Evolutionary conservation across 2,797 vertebrate species (phyloP), one percentile per base, ranked within the genome.

Genomic region (Halcyon chelicuti): DNA sequence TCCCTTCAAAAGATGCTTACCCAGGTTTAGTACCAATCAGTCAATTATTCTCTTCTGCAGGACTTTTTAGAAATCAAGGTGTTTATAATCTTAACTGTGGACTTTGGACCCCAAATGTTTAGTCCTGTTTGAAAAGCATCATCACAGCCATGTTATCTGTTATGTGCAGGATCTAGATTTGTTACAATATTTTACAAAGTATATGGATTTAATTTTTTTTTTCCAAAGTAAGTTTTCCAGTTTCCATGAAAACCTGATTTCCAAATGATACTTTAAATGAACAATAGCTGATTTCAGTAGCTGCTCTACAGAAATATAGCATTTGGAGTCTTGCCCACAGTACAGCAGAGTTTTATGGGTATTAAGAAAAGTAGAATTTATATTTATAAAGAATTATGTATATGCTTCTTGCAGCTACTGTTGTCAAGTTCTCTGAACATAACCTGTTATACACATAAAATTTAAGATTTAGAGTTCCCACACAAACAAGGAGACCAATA

Each of bases 231-330:
- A 49, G 14, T 83, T 80, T 73, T 67, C 25, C 2, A 51, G 87
- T 71, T 84, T 67, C 44, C 39, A 77, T 60, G 61, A 84, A 81
- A 88, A 35, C 16, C 6, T 35, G 5, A 8, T 92, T 76, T 94
- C 66, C 76, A 86, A 90, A 80, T 46, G 37, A 74, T 47, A 67
- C 49, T 83, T 93, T 57, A 90, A 88, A 77, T 74, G 57, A 96
- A 88, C 54, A 90, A 60, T 47, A 63, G 44, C 52, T 84, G 71
- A 71, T 88, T 94, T 93, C 7, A 3, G 37, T 80, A 86, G 79
- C 40, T 80, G 15, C 62, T 65, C 40, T 78, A 86, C 21, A 92
- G 61, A 92, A 88, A 90, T 72, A 60, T 1, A 78, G 65, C 49
- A 49, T 23, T 88, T 92, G 79, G 47, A 95, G 57, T 61, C 63